These are phyloP conservation scores for Perccottus glenii DNA, from an alignment of 2,113 vertebrate genomes.

Conservation along the genomic window DNA sequence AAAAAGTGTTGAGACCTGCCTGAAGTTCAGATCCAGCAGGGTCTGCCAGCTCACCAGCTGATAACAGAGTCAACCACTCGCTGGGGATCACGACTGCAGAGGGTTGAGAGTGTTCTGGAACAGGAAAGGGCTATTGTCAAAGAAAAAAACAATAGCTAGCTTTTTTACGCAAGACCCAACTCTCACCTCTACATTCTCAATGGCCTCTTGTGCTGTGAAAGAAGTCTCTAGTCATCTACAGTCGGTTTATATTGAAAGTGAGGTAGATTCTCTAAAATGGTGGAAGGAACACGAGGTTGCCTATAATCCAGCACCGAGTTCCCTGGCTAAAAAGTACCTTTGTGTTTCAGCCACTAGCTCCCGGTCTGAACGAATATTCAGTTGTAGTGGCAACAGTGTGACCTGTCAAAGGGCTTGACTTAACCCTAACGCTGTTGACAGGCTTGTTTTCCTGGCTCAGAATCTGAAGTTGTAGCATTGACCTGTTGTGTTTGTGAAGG, in stretches of 20 bases:
- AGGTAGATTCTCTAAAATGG: constrained; percentile 10
- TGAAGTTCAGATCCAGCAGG: too few species aligned
- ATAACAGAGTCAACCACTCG: constrained; percentile 3
- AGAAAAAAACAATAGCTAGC: constrained; percentile 13
- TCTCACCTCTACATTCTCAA: too few species aligned
- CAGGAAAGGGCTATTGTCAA: not conserved
- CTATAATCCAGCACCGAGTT: constrained; percentile 3
- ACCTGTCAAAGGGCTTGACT: constrained; percentile 1
- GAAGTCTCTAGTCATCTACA: not conserved
- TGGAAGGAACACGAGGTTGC: constrained; percentile 7
- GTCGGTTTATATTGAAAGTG: constrained; percentile 3
- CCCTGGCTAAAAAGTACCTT: constrained; percentile 1
- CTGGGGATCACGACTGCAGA: constrained; percentile 5
- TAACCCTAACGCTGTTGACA: not conserved
- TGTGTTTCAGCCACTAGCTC: constrained; percentile 1
- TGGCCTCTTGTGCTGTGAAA: too few species aligned
- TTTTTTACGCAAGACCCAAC: not conserved
- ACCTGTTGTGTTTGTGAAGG: too few species aligned
- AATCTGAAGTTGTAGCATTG: not conserved
- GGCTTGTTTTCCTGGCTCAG: not conserved
- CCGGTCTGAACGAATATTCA: too few species aligned
- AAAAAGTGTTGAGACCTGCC: too few species aligned
- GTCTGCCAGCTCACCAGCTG: constrained; percentile 10
- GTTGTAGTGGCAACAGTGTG: constrained; percentile 1
- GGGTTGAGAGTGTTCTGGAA: constrained; percentile 11